Conservation (phyloP, 1,140 invertebrate genomes). For the Zaprionus lachaisei region DNA sequence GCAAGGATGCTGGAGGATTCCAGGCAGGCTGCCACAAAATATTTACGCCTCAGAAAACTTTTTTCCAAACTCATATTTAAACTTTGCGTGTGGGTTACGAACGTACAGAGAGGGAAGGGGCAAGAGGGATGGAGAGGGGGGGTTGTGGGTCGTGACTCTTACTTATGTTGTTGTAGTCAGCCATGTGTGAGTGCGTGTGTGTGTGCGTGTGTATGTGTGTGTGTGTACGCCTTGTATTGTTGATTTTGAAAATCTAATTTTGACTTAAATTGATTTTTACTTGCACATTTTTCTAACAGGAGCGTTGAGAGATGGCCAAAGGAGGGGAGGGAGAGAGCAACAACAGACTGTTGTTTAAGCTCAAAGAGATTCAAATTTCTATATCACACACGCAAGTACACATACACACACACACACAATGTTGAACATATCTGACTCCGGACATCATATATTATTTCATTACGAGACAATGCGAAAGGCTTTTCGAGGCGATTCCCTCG, state of each 20-base stretch:
- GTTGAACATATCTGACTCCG: neutral
- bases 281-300: constrained; percentile 38
- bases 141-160: neutral
- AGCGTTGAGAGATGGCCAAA: neutral
- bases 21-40: constrained; percentile 65
- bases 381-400: neutral
- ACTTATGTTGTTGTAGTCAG: constrained; percentile 41
- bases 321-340: too few relatives aligned
- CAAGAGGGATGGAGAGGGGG: too few relatives aligned
- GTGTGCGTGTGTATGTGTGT: constrained; percentile 23
- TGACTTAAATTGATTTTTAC: constrained; percentile 77
- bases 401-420: neutral
- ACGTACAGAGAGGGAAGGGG: too few relatives aligned
- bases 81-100: constrained; percentile 51
- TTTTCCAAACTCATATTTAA: constrained; percentile 77
- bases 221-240: constrained; percentile 46
- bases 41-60: constrained; percentile 80
- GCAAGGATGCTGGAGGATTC: constrained; percentile 26
- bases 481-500: neutral
- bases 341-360: neutral
- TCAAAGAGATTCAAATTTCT: constrained; percentile 13
- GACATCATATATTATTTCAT: constrained; percentile 38
- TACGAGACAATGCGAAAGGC: constrained; percentile 42
- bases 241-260: constrained; percentile 82
- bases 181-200: constrained; percentile 44